A percentile compares a stretch with the other conserved stretches of the same genome.
Evolutionary conservation across 2,888 invertebrate genomes (phyloP).

Genomic region (Cacoxenus indagator): DNA sequence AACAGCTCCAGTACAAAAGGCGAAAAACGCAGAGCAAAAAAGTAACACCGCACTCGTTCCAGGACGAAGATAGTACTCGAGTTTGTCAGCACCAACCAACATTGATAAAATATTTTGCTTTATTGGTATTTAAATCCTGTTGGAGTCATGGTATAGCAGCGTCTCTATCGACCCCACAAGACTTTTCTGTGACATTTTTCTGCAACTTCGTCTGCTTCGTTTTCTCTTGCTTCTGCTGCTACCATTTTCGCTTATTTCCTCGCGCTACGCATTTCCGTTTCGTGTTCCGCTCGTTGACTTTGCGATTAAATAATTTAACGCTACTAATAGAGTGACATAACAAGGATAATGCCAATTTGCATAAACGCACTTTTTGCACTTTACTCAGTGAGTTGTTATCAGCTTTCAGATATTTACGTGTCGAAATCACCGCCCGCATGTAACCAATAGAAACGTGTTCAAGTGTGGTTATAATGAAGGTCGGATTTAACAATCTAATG

Average conservation of each 20-base stretch:
- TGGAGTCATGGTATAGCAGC: too few species aligned
- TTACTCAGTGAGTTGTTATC: background rate
- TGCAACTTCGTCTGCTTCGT: too few species aligned
- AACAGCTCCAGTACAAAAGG: background rate
- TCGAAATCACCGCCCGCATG: background rate
- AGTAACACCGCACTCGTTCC: background rate
- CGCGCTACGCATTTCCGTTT: background rate
- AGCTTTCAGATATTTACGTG: background rate
- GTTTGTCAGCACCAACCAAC: background rate
- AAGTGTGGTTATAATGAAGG: background rate
- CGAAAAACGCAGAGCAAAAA: background rate
- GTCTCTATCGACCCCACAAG: background rate
- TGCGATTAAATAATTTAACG: conserved; percentile 9
- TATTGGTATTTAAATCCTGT: conserved; percentile 2
- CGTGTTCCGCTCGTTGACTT: background rate
- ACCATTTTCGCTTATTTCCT: background rate
- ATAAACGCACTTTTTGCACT: background rate
- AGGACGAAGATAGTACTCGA: background rate
- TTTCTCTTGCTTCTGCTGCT: background rate
- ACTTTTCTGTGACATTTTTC: background rate
- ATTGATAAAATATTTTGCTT: conserved; percentile 5
- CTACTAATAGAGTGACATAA: conserved; percentile 7
- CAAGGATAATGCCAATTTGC: conserved; percentile 12
- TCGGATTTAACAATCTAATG: background rate
- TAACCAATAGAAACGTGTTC: background rate